Evolutionary conservation across 2,888 invertebrate genomes (phyloP), one percentile per base, ranked within the genome.

Genomic region (Pandemis corylana): DNA sequence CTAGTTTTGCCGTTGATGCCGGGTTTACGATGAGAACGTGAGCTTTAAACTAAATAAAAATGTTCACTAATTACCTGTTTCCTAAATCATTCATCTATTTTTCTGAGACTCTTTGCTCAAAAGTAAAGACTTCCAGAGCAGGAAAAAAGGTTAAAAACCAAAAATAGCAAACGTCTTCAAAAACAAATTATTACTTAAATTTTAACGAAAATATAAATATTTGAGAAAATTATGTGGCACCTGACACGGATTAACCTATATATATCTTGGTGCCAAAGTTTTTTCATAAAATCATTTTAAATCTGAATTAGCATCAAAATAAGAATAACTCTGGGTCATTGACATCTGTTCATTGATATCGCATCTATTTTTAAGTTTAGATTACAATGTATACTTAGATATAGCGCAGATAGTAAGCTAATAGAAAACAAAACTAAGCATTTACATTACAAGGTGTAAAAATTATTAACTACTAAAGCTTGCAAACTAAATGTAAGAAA

Each of bases 281-380:
- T 68, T 49, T 66, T 66, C 28, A 61, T 36, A 36, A 28, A 59
- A 66, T 36, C 66, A 69, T 70, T 74, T 70, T 66, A 74, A 15
- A 51, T 70, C 63, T 49, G 64, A 69, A 61, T 74, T 61, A 70
- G 69, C 51, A 61, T 65, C 51, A 36, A 74, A 64, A 70, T 65
- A 70, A 74, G 69, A 70, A 74, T 61, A 74, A 70, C 69, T 61
- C 65, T 61, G 63, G 74, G 69, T 74, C 74, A 74, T 9, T 70
- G 74, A 70, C 74, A 61, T 66, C 13, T 70, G 74, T 74, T 70
- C 61, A 74, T 70, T 74, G 69, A 70, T 74, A 70, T 74, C 51
- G 61, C 59, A 69, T 65, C 65, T 66, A 65, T 74, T 61, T 65
- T 71, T 65, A 65, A 59, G 28, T 66, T 65, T 13, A 66, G 69